Evolutionary conservation across 1,140 invertebrate species (phyloP).

Genomic region (Sycobia sp.): DNA sequence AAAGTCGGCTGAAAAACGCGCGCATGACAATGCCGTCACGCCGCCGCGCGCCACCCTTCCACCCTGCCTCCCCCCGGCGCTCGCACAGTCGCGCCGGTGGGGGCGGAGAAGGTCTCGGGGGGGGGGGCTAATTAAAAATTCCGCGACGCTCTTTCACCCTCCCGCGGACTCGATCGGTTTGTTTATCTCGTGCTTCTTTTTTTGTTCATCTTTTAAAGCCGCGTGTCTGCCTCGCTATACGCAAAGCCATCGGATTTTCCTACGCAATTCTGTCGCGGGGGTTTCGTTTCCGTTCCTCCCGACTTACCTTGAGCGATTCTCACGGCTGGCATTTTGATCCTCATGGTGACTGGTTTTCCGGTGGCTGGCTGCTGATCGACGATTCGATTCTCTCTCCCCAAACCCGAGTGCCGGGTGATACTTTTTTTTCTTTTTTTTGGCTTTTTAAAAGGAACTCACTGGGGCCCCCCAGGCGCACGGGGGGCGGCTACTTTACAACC

Average conservation of each 20-base stretch:
- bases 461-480: neutral
- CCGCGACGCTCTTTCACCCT: constrained; percentile 38
- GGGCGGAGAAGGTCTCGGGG: constrained; percentile 43
- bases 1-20: constrained; percentile 59
- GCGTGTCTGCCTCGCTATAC: no score
- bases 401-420: no score
- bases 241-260: no score
- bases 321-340: constrained; percentile 94
- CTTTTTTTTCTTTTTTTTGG: neutral
- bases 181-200: constrained; percentile 38
- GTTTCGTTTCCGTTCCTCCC: neutral
- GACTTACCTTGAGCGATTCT: constrained; percentile 88
- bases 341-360: constrained; percentile 73
- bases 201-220: no score
- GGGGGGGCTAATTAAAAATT: constrained; percentile 61
- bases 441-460: neutral
- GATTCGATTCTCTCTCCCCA: constrained; percentile 29
- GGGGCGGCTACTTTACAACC: no score
- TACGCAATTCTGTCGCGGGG: constrained; percentile 14
- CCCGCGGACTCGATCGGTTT: constrained; percentile 36
- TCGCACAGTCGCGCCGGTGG: constrained; percentile 30
- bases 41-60: neutral
- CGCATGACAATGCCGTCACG: constrained; percentile 59
- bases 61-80: constrained; percentile 37
- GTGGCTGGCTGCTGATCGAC: constrained; percentile 32